phyloP scores from a whole-genome alignment of 2,797 vertebrate genomes.

The Coccyzus lansbergi region DNA sequence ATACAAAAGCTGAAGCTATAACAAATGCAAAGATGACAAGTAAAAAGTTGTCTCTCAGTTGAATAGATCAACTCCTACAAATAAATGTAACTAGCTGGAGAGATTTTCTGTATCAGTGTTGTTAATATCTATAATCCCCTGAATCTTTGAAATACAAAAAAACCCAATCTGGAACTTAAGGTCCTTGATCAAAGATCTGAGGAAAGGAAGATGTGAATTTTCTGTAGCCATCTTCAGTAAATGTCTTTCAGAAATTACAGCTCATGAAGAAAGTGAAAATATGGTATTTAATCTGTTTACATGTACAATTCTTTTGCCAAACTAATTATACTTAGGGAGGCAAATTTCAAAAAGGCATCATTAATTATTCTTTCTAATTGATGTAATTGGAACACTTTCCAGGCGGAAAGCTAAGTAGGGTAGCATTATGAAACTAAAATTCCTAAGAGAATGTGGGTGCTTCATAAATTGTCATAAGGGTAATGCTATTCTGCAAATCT shows the following conservation, averaged over 20 bases:
- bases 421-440: background rate
- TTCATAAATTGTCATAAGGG: background rate
- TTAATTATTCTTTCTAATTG: background rate
- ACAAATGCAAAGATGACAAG: background rate
- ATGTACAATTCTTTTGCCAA: background rate
- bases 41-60: background rate
- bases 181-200: background rate
- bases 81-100: background rate
- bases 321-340: background rate
- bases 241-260: background rate
- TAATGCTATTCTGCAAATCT: slow-evolving; percentile 33
- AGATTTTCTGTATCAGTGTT: background rate
- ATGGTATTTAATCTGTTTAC: background rate
- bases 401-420: background rate
- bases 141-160: background rate
- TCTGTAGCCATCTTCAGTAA: background rate
- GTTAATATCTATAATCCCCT: background rate
- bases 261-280: background rate
- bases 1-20: background rate
- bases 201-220: background rate
- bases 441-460: background rate
- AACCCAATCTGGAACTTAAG: background rate
- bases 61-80: background rate
- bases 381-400: background rate
- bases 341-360: background rate